Evolutionary conservation across 2,797 vertebrate species (phyloP), one percentile per base, ranked within the genome.

Genomic region (Sebastolobus altivelis): DNA sequence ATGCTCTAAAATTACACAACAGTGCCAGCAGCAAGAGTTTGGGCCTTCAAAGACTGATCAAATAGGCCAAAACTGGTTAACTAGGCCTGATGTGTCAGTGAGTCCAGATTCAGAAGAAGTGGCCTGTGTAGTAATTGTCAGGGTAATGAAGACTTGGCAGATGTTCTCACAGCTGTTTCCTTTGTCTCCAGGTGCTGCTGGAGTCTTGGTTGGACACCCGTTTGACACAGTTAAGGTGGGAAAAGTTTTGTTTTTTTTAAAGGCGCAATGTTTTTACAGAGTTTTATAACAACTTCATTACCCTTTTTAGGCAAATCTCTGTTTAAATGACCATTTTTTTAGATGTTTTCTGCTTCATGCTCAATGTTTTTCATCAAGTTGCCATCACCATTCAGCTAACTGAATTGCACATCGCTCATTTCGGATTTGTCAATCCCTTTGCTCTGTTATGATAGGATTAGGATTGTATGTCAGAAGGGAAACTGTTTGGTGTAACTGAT

Each of bases 161-260:
- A 63, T 22, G 37, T 18, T 37, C 33, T 37, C 40, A 63, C 35
- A 9, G 37, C 22, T 61, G 52, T 70, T 40, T 77, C 4, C 27
- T 80, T 88, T 92, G 49, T 65, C 75, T 86, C 11, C 81, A 99
- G 98, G 98, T 93, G 98, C 97, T 89, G 98, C 97, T 0, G 99
- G 99, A 55, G 99, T 99, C 82, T 93, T 99, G 73, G 98, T 99
- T 56, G 99, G 99, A 93, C 99, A 99, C 89, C 99, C 99, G 0
- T 99, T 99, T 87, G 99, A 99, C 93, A 99, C 98, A 0, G 98
- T 99, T 59, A 99, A 99, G 97, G 98, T 99, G 94, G 90, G 96
- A 91, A 46, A 59, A 54, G 0, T 12, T 31, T 49, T 66, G 3
- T 18, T 33, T n/a, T 66, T 71, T 49, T 13, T 12, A 18, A 16